These are phyloP conservation scores for Drosophila seguyi DNA, from an alignment of 1,140 invertebrate genomes.

Conservation along the genomic window DNA sequence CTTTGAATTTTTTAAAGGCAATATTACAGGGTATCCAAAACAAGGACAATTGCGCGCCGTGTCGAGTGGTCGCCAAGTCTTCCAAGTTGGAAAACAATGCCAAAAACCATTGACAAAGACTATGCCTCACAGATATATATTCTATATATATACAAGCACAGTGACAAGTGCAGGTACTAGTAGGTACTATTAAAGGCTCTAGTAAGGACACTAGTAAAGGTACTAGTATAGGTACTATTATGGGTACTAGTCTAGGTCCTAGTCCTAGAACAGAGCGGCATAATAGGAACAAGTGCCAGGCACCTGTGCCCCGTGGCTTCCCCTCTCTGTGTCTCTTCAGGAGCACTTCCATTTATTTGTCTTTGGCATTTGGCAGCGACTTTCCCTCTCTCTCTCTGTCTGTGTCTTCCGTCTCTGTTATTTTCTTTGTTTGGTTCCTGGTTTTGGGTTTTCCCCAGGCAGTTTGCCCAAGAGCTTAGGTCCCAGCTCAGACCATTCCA, in stretches of 20 bases:
- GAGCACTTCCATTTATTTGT: slow-evolving; percentile 52
- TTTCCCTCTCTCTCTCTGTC: slow-evolving; percentile 18
- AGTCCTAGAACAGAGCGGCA: slow-evolving; percentile 1
- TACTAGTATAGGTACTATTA: background rate
- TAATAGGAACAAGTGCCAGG: slow-evolving; percentile 60
- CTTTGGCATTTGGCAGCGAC: slow-evolving; percentile 65
- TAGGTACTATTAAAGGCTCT: background rate
- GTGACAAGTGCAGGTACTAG: slow-evolving; percentile 1
- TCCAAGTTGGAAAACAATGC: slow-evolving; percentile 65
- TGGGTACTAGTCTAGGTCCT: background rate
- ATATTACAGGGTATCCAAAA: slow-evolving; percentile 35
- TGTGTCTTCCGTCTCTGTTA: background rate
- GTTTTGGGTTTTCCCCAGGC: background rate
- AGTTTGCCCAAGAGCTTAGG: slow-evolving; percentile 52
- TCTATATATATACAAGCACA: background rate
- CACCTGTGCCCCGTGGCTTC: slow-evolving; percentile 52
- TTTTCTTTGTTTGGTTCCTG: slow-evolving; percentile 14
- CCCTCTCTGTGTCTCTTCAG: background rate
- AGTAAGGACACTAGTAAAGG: background rate
- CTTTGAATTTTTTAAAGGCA: no score
- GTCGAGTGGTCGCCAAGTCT: slow-evolving; percentile 68
- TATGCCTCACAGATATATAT: background rate
- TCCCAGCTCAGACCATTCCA: background rate
- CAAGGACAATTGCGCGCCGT: slow-evolving; percentile 69
- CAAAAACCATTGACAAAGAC: slow-evolving; percentile 72